These are phyloP conservation scores for Megaptera novaeangliae DNA, from an alignment of 2,113 vertebrate species.

Conservation along the genomic window DNA sequence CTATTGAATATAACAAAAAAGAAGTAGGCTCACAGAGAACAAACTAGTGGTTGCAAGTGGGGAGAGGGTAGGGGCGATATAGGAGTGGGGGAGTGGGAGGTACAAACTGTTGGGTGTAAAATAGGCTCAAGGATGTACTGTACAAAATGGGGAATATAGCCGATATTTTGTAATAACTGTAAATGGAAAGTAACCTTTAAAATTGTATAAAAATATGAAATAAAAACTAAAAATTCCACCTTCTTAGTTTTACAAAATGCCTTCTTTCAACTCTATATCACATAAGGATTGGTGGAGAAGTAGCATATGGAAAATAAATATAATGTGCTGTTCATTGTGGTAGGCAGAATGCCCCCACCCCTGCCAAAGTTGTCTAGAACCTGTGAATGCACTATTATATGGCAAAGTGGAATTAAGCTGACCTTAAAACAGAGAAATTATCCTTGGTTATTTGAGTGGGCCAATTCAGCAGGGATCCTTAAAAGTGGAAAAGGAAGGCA, in stretches of 20 bases:
- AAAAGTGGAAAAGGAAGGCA: not conserved
- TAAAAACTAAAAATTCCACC: not conserved
- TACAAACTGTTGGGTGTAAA: not conserved
- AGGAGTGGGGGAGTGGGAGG: not conserved
- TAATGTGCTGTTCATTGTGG: not conserved
- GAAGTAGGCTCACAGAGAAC: not conserved
- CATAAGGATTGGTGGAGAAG: not conserved
- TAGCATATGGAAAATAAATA: not conserved
- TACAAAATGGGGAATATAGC: not conserved
- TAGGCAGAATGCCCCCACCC: not conserved
- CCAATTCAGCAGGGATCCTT: not conserved
- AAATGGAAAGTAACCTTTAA: not conserved
- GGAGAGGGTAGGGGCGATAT: not conserved
- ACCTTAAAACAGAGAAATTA: not conserved
- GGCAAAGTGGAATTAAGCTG: not conserved
- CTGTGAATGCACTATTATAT: not conserved
- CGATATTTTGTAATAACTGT: not conserved
- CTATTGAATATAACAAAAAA: not conserved
- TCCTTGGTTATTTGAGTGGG: not conserved
- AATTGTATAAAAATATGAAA: not conserved
- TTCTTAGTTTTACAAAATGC: not conserved
- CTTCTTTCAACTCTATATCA: not conserved
- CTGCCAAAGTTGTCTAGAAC: not conserved
- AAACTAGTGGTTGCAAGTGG: not conserved
- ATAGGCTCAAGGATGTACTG: not conserved